Base-by-base conservation (phyloP, 2,113 vertebrate genomes). In the Colius striatus region DNA sequence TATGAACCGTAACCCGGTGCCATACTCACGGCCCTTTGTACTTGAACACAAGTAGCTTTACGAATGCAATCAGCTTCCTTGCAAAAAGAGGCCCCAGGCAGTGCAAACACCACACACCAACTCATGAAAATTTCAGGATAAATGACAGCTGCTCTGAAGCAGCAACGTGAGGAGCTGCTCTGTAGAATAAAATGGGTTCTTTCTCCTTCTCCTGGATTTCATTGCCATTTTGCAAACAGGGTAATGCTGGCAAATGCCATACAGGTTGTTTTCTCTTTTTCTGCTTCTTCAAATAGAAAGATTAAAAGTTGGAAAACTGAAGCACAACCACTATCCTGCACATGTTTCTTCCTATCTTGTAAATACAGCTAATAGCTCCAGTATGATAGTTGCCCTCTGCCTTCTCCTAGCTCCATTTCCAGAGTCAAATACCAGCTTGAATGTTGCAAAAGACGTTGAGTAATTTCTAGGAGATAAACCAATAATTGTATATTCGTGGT, bases 51-150 rank as follows among this genome's bases (percentile, higher is more conserved):
- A 90, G 85, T 7, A 81, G 88, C 30, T 48, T 65, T 82, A 81
- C 1, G 16, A 76, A 86, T 70, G 88, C 58, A 72, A 27, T 75
- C 90, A 87, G 96, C 80, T 61, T 53, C 16, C 88, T 94, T 62
- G 85, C 94, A 84, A 89, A 91, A 70, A 86, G 85, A 86, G 61
- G 85, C 92, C 92, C 54, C 86, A 74, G 92, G 93, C 91, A 95
- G 29, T 77, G 82, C 94, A 87, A 92, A 86, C 92, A 86, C 88
- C 90, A 87, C 76, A 62, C 88, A 94, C 10, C 10, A 6, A 30
- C 86, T 96, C 92, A 93, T 92, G 95, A 93, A 92, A 94, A 96
- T 96, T 96, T 95, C 93, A 92, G 88, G 74, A 77, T 80, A 84
- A 88, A 84, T 89, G 94, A 88, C 94, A 95, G 86, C 76, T 78